phyloP scores from a whole-genome alignment of 2,113 vertebrate species.

The Circaetus cinerascens region DNA sequence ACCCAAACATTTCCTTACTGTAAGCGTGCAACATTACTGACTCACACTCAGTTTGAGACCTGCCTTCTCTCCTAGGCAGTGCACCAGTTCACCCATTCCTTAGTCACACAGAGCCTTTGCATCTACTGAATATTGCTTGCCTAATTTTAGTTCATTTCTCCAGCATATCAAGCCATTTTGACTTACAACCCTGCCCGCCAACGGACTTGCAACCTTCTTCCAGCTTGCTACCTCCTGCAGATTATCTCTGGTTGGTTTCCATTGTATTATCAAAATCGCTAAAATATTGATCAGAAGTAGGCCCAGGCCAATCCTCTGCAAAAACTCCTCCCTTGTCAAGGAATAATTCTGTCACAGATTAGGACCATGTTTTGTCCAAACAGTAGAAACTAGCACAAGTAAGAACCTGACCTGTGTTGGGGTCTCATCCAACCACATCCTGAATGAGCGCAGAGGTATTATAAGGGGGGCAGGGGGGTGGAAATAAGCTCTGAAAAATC shows the following conservation, averaged over 20 bases:
- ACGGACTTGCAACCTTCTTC: background rate
- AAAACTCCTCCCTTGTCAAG: background rate
- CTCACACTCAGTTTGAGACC: background rate
- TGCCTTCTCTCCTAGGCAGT: background rate
- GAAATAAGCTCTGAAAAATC: constrained; percentile 2
- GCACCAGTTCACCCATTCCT: background rate
- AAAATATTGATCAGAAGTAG: background rate
- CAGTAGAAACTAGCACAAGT: background rate
- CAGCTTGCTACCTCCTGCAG: background rate
- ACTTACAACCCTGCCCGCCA: background rate
- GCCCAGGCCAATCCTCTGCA: background rate
- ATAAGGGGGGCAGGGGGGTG: background rate
- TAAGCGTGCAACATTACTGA: background rate
- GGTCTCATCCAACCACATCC: background rate
- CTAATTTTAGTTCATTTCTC: background rate
- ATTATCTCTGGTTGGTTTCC: background rate
- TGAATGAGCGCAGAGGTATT: background rate
- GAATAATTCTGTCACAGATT: background rate
- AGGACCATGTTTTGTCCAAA: background rate
- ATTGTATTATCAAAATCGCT: background rate
- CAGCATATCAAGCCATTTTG: background rate
- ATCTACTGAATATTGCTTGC: background rate
- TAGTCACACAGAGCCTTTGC: background rate
- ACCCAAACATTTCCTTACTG: background rate
- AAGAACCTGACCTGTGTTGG: background rate